Conservation (phyloP, 2,113 vertebrate species). For the Platichthys stellatus region DNA sequence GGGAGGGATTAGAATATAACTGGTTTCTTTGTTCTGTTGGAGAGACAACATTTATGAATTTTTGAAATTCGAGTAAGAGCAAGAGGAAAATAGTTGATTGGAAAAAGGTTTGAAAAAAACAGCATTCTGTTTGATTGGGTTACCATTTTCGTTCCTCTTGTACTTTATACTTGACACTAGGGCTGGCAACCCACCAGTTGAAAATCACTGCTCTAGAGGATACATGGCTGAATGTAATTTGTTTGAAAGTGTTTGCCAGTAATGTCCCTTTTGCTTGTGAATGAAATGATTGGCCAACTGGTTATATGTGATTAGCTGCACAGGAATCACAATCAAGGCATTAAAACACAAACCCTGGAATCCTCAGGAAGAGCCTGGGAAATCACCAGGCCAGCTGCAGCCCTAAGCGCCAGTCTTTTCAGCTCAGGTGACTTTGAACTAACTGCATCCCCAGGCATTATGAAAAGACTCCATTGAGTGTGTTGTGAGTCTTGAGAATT, state of each 20-base stretch:
- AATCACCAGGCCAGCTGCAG: background rate
- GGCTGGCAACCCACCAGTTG: no score
- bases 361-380: background rate
- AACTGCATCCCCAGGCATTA: background rate
- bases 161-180: background rate
- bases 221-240: background rate
- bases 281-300: background rate
- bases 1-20: background rate
- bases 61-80: no score
- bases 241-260: background rate
- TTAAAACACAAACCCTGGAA: background rate
- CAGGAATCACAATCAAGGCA: background rate
- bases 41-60: no score
- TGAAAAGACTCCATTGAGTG: background rate
- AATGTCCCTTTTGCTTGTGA: background rate
- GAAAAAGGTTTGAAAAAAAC: background rate
- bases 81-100: no score
- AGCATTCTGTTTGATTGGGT: no score
- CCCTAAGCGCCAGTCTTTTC: background rate
- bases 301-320: background rate
- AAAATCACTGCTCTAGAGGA: background rate
- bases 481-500: conserved; percentile 19
- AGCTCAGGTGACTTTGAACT: background rate
- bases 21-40: background rate
- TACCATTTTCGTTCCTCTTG: background rate